Evolutionary conservation across 1,140 invertebrate species (phyloP), one percentile per base, ranked within the genome.

Genomic region (Heliconius nattereri): DNA sequence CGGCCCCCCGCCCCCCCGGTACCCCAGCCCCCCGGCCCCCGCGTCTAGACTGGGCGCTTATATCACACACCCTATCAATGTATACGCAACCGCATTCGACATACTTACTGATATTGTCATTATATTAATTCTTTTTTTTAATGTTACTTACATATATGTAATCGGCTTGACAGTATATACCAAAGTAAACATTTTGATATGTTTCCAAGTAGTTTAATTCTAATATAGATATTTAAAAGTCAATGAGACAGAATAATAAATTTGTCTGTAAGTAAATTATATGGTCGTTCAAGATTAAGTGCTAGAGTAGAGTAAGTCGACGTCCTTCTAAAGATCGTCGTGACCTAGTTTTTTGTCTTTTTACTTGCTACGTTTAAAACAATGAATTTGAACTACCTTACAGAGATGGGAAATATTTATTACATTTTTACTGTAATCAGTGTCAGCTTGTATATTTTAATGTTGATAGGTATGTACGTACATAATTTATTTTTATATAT

Each of bases 1-100:
- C 32, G 32, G 32, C 32, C 29, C 2, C 29, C 29, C 2, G 29
- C 2, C 2, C 32, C 32, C 32, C 32, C 6, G 32, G 32, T n/a
- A n/a, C 32, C 32, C 32, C 83, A n/a, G 29, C 2, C 32, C 32
- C 32, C 32, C 6, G 32, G 32, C 32, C 32, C 32, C 83, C 89
- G 84, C 85, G 88, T 91, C 89, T 91, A 91, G 89, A 91, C 89
- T 75, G 74, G 52, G 66, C 78, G 71, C 76, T 78, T 78, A 79
- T 73, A 77, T 76, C 81, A 80, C 71, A 57, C 71, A 77, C 70
- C 35, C 40, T 40, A 26, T 78, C 66, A 70, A 77, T 78, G 72
- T 83, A 57, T 60, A 75, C 45, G 40, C 29, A 75, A 72, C 32
- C 45, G 40, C 45, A 54, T 52, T 75, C 16, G 40, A 29, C 49